phyloP scores from a whole-genome alignment of 2,797 vertebrate species.

The Sarcoramphus papa region DNA sequence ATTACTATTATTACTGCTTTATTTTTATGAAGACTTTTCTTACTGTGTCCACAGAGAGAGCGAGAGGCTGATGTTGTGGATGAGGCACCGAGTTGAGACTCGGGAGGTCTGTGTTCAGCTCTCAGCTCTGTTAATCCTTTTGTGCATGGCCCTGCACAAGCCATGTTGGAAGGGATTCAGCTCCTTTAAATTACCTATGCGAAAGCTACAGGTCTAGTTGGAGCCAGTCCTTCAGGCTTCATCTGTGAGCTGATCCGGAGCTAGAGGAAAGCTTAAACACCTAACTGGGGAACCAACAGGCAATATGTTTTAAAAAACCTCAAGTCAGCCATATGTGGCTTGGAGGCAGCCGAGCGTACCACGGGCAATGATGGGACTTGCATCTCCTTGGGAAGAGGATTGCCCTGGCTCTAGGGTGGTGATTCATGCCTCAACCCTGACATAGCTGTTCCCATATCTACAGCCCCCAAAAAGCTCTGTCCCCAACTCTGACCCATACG shows the following conservation, averaged over 20 bases:
- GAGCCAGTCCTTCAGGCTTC: not conserved
- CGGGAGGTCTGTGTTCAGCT: not conserved
- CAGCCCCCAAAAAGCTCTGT: not conserved
- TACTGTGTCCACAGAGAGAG: not conserved
- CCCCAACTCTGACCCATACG: accelerated
- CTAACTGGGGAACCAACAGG: not conserved
- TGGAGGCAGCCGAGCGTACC: not conserved
- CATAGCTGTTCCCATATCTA: not conserved
- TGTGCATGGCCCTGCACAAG: not conserved
- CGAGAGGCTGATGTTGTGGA: not conserved
- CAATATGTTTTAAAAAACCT: not conserved
- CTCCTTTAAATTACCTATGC: not conserved
- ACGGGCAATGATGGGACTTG: not conserved
- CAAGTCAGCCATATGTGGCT: accelerated
- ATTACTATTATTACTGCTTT: not conserved
- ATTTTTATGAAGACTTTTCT: not conserved
- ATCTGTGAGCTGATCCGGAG: not conserved
- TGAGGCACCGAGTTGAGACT: not conserved
- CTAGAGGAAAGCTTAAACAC: not conserved
- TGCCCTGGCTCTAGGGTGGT: not conserved
- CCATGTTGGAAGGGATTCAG: not conserved
- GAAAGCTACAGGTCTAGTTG: not conserved
- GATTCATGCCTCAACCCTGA: not conserved
- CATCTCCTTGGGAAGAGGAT: not conserved
- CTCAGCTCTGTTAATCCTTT: not conserved